phyloP scores from a whole-genome alignment of 2,797 vertebrate species.

The Pygocentrus nattereri region DNA sequence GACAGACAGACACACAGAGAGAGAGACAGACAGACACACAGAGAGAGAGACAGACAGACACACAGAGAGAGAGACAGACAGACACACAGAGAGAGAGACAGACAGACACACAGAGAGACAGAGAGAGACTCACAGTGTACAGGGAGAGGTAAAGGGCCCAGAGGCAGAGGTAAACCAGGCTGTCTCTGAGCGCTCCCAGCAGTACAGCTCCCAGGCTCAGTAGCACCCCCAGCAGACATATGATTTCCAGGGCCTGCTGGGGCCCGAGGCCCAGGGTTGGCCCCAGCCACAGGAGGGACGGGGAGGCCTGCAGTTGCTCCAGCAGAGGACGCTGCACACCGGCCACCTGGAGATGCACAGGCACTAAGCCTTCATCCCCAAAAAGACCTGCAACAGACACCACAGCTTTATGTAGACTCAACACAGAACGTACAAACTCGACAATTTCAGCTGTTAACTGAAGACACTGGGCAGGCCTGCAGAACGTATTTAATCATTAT shows the following conservation, averaged over 20 bases:
- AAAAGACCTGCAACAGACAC: constrained; percentile 74
- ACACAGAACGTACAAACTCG: too few relatives aligned
- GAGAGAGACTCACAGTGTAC: constrained; percentile 72
- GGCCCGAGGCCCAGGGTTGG: constrained; percentile 76
- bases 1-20: too few relatives aligned
- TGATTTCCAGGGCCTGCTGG: constrained; percentile 81
- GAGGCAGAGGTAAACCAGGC: constrained; percentile 76
- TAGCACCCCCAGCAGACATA: constrained; percentile 78
- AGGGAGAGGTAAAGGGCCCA: constrained; percentile 78
- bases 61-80: not conserved
- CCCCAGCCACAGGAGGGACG: constrained; percentile 81
- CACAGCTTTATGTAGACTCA: not conserved
- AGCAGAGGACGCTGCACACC: constrained; percentile 72
- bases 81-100: not conserved
- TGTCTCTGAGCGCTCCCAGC: constrained; percentile 69
- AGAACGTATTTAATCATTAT: too few relatives aligned
- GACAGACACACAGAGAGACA: not conserved
- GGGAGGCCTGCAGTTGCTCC: constrained; percentile 76
- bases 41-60: too few relatives aligned
- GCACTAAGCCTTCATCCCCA: constrained; percentile 79
- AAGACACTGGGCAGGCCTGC: too few relatives aligned
- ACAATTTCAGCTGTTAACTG: too few relatives aligned
- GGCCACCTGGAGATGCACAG: constrained; percentile 73
- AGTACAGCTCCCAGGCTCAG: constrained; percentile 75
- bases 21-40: too few relatives aligned